Evolutionary conservation across 2,888 invertebrate genomes (phyloP).

Genomic region (Drosophila algonquin): DNA sequence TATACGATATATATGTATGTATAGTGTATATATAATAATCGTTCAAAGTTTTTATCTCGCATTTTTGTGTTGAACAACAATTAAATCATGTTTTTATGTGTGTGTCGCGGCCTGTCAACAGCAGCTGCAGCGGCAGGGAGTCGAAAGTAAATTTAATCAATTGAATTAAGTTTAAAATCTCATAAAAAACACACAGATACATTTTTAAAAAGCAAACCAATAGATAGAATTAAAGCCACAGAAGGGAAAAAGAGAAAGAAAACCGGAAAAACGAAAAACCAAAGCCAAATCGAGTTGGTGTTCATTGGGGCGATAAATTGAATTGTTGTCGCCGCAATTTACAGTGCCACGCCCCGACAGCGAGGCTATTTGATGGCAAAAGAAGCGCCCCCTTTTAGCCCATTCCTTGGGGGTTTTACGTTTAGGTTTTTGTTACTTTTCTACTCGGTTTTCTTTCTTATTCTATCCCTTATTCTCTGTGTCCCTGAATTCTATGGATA

Average conservation of each 20-base stretch:
- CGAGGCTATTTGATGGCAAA: not conserved
- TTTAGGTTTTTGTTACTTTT: constrained; percentile 9
- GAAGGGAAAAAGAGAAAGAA: constrained; percentile 23
- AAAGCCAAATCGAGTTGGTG: constrained; percentile 20
- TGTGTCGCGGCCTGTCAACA: not conserved
- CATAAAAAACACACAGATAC: constrained; percentile 16
- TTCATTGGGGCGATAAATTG: constrained; percentile 74
- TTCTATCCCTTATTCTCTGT: no score
- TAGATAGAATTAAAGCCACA: constrained; percentile 17
- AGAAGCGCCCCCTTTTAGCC: constrained; percentile 1
- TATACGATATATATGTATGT: not conserved
- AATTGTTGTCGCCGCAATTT: constrained; percentile 72
- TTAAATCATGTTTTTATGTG: constrained; percentile 17
- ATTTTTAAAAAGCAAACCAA: constrained; percentile 23
- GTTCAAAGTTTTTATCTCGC: not conserved
- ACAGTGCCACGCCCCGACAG: constrained; percentile 39
- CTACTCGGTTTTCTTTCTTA: constrained; percentile 17
- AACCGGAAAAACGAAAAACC: constrained; percentile 24
- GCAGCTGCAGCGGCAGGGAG: not conserved
- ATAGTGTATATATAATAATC: no score
- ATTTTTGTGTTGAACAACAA: constrained; percentile 13
- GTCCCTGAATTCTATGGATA: no score
- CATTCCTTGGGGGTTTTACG: constrained; percentile 1
- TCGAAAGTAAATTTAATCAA: constrained; percentile 31
- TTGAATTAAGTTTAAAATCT: constrained; percentile 37